Evolutionary conservation across 2,797 vertebrate genomes (phyloP).

Genomic region (Strix occidentalis): DNA sequence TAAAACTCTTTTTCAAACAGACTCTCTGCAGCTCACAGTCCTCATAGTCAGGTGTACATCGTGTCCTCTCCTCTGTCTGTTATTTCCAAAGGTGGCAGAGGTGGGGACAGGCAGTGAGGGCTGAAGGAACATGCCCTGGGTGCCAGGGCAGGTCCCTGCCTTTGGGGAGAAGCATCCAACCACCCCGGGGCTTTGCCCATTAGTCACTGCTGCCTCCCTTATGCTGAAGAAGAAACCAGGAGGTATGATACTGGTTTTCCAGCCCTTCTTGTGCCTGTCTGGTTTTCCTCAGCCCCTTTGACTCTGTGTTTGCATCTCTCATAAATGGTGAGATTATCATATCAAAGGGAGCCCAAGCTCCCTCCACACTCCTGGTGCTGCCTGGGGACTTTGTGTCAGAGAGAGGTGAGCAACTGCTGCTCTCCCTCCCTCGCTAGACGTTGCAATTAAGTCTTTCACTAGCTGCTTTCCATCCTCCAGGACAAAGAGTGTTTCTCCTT

Average conservation of each 20-base stretch:
- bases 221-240: neutral
- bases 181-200: fast-evolving
- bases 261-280: neutral
- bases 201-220: neutral
- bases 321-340: neutral
- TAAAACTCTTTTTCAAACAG: too few species aligned
- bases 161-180: neutral
- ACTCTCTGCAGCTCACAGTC: neutral
- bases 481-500: neutral
- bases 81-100: neutral
- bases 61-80: fast-evolving
- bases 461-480: neutral
- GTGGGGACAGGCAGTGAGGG: neutral
- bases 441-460: neutral
- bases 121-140: neutral
- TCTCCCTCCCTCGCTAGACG: neutral
- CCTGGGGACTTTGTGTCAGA: neutral
- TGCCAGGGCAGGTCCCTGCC: neutral
- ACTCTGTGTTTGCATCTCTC: neutral
- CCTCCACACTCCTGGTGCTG: neutral
- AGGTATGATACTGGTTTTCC: neutral
- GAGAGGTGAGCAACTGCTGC: neutral
- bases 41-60: neutral
- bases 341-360: neutral
- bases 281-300: neutral